Base-by-base conservation (phyloP, 2,113 vertebrate genomes). In the Hiodon alosoides region DNA sequence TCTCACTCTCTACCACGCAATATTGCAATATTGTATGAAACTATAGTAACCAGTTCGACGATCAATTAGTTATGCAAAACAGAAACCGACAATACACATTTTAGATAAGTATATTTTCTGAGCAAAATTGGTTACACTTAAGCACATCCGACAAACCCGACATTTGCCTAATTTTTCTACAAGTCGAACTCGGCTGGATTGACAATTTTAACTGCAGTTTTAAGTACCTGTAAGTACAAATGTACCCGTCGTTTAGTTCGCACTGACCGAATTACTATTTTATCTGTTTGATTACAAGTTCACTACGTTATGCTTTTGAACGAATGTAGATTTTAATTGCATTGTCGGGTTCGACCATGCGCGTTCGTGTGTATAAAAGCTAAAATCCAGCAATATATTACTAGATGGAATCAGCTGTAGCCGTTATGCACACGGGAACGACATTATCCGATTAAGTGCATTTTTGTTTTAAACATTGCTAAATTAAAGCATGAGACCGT, bases 141-240 rank as follows among this genome's bases (percentile, higher is more conserved):
- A 85, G 79, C 82, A 82, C 8, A 61, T 81, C 84, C 81, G 78
- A 87, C 84, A 82, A 86, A 82, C 80, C 79, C 72, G 78, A 79
- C 75, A 54, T 59, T 67, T 47, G 79, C 79, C 73, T 66, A 81
- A 74, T 73, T 61, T 72, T 71, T 74, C 55, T 73, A 77, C 75
- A 75, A 80, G 61, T 85, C 80, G 77, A 64, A 74, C 73, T 81
- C 78, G 79, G 82, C 86, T 82, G 87, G 54, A 73, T 81, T 81
- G 76, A 78, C 79, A 77, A 80, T 81, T 73, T 50, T 75, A 75
- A 80, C 76, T 79, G 81, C 75, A 84, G 75, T 81, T 82, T 77
- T 65, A 85, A 87, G 81, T 80, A 75, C 81, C 79, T 84, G 88
- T 89, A 84, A 87, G 88, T 88, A 82, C 81, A 81, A 81, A 78